Evolutionary conservation across 2,113 vertebrate genomes (phyloP).

Genomic region (Scophthalmus maximus): DNA sequence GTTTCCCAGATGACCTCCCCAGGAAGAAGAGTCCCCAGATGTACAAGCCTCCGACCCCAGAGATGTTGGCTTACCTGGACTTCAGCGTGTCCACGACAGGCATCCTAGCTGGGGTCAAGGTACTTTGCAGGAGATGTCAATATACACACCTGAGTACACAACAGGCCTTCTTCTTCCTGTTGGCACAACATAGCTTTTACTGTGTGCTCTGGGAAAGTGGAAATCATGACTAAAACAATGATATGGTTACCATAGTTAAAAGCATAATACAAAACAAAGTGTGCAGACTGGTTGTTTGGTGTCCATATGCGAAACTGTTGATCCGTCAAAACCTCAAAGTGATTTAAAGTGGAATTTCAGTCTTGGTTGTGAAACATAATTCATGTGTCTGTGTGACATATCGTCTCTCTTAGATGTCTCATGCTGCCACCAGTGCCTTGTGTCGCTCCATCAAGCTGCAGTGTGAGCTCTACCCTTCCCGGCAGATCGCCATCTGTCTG

Average conservation of each 20-base stretch:
- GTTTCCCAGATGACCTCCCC: constrained; percentile 90
- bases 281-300: too few species aligned
- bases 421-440: constrained; percentile 94
- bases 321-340: too few species aligned
- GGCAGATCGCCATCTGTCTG: constrained; percentile 96
- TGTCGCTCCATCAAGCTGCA: constrained; percentile 97
- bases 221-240: background rate
- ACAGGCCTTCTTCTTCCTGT: background rate
- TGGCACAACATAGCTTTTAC: background rate
- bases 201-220: background rate
- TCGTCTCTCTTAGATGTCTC: constrained; percentile 89
- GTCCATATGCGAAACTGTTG: too few species aligned
- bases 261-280: too few species aligned
- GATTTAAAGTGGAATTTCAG: background rate
- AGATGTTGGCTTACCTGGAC: constrained; percentile 94
- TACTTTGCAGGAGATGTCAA: constrained; percentile 59
- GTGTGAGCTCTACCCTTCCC: constrained; percentile 96
- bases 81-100: constrained; percentile 98
- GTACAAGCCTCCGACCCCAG: constrained; percentile 91
- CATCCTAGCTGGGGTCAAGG: constrained; percentile 96
- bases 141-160: background rate
- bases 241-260: too few species aligned
- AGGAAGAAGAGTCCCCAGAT: constrained; percentile 89
- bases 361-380: background rate
- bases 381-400: background rate